Evolutionary conservation across 1,140 invertebrate species (phyloP).

Genomic region (Papilio glaucus): DNA sequence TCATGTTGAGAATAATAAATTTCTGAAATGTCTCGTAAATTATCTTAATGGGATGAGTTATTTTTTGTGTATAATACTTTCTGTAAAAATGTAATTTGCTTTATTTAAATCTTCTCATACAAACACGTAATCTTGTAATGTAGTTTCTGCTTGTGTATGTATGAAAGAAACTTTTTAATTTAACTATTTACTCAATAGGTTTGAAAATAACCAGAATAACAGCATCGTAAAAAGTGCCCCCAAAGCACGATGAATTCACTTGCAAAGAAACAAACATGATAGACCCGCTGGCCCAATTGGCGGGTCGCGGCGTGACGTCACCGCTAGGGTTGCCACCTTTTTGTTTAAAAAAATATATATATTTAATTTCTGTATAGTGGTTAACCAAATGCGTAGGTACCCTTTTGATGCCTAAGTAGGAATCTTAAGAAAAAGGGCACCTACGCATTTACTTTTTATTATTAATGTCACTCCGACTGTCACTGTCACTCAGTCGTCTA

Average conservation of each 20-base stretch:
- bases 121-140: neutral
- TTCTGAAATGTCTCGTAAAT: no score
- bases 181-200: neutral
- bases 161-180: neutral
- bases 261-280: constrained; percentile 56
- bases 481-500: no score
- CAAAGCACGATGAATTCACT: constrained; percentile 44
- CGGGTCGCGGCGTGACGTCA: constrained; percentile 72
- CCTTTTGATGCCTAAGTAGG: no score
- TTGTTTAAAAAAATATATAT: neutral
- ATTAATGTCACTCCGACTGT: no score
- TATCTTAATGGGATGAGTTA: no score
- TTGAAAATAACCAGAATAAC: constrained; percentile 30
- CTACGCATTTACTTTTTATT: no score
- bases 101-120: neutral
- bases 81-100: neutral
- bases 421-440: no score
- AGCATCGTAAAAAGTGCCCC: constrained; percentile 36
- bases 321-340: constrained; percentile 4
- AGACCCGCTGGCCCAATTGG: constrained; percentile 71
- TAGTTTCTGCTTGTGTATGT: neutral
- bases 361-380: neutral
- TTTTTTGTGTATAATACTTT: no score
- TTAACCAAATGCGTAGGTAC: no score
- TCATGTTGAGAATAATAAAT: no score